Base-by-base conservation (phyloP, 2,797 vertebrate species). In the Choloepus didactylus region DNA sequence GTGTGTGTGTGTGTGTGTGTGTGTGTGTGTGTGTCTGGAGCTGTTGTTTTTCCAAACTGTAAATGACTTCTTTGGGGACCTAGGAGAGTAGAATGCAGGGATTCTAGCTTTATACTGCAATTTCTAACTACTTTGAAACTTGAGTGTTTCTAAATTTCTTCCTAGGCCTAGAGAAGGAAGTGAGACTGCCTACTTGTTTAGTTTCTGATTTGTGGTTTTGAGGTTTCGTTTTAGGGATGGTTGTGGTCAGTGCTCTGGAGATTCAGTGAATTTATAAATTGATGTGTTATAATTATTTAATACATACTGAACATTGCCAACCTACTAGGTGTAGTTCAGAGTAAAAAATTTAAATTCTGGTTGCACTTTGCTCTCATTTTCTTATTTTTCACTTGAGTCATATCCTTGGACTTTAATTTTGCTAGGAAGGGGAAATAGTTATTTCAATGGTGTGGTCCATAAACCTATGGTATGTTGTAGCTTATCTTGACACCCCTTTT, bases 121-220 rank as follows among this genome's bases (percentile, higher is more conserved):
- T 96, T 82, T 90, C 25, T 86, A 60, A 46, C 44, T 92, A 49
- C 82, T 85, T 96, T 62, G 91, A 6, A 94, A 87, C 18, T 19
- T 69, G 4, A 44, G 2, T 83, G 72, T 97, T 97, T 97, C 95
- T 94, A 85, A 88, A 87, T 94, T 95, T 27, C 84, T 96, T 84
- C 70, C 18, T 87, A 72, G 83, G 89, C 49, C 6, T 89, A 44
- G 14, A 95, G 76, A 95, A 97, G 95, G 96, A 97, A 97, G 87
- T 82, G 62, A 84, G 89, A 82, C 35, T 56, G 87, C 87, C 80
- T 91, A 0, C 56, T 95, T 93, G 64, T 5, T 92, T 85, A 92
- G 79, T 96, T 97, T 79, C 86, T 96, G 82, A 94, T 97, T 96
- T 97, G 97, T 95, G 97, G 97, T 97, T 96, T 96, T 93, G 95